Conservation (phyloP, 1,140 invertebrate species). For the Cecropterus lyciades region DNA sequence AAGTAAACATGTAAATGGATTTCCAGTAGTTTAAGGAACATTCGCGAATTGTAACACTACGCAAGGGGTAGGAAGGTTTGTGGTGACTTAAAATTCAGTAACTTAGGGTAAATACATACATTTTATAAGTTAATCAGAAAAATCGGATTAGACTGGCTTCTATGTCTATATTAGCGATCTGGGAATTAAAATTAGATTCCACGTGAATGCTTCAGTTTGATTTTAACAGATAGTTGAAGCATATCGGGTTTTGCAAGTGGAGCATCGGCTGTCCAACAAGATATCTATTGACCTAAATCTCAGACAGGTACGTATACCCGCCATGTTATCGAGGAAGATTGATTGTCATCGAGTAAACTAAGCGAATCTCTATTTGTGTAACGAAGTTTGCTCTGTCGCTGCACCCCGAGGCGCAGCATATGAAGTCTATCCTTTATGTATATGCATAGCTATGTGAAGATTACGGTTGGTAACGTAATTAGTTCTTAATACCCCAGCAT, state of each 20-base stretch:
- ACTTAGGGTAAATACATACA: not conserved
- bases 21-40: too few species aligned
- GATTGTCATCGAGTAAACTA: constrained; percentile 32
- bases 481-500: not conserved
- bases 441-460: not conserved
- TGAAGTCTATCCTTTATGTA: not conserved
- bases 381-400: constrained; percentile 13
- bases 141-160: not conserved
- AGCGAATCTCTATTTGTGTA: constrained; percentile 27
- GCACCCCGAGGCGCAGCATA: constrained; percentile 1
- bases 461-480: not conserved
- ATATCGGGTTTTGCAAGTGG: constrained; percentile 29
- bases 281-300: constrained; percentile 36
- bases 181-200: constrained; percentile 7
- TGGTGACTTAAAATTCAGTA: too few species aligned
- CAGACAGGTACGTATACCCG: constrained; percentile 27
- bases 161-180: not conserved
- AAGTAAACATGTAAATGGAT: too few species aligned
- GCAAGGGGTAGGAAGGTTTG: too few species aligned
- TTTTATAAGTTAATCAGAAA: not conserved
- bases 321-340: constrained; percentile 24
- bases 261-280: constrained; percentile 31
- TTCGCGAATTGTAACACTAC: too few species aligned
- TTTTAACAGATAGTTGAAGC: constrained; percentile 23
- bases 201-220: constrained; percentile 12